Evolutionary conservation across 2,888 invertebrate species (phyloP).

Genomic region (Eupelmus urozonus): DNA sequence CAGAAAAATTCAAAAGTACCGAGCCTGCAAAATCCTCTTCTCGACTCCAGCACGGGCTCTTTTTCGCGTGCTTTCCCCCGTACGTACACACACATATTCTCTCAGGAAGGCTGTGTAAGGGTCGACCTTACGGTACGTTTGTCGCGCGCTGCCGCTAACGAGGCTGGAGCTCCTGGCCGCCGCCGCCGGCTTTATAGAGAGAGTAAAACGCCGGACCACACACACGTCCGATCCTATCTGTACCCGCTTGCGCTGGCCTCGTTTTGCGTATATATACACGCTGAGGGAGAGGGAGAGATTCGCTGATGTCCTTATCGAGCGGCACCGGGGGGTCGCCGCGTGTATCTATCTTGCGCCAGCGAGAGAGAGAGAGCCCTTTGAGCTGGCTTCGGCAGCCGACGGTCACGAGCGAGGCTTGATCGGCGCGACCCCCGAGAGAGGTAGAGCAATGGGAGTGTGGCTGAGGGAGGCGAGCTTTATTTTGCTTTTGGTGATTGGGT

Average conservation of each 20-base stretch:
- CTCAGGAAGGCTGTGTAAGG: too few relatives aligned
- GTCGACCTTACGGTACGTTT: constrained; percentile 70
- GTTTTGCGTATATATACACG: constrained; percentile 14
- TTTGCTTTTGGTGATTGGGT: too few relatives aligned
- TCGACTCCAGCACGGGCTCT: too few relatives aligned
- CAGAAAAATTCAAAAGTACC: too few relatives aligned
- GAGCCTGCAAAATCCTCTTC: too few relatives aligned
- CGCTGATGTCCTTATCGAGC: constrained; percentile 52
- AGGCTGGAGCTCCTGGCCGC: constrained; percentile 67
- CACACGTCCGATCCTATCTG: constrained; percentile 77
- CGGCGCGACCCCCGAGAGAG: neutral
- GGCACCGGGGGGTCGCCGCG: neutral
- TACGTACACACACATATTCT: too few relatives aligned
- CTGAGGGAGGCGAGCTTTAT: too few relatives aligned
- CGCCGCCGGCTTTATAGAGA: constrained; percentile 71
- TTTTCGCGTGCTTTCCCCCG: too few relatives aligned
- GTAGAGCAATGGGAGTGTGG: too few relatives aligned
- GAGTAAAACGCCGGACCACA: constrained; percentile 76
- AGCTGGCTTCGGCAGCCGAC: constrained; percentile 39
- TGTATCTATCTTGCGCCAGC: neutral
- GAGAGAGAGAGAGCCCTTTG: too few relatives aligned
- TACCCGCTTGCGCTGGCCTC: constrained; percentile 14
- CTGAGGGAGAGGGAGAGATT: too few relatives aligned
- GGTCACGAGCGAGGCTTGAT: constrained; percentile 15
- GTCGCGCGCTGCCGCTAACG: constrained; percentile 77